Conservation (phyloP, 2,888 invertebrate genomes). For the Phyllotreta cruciferae region DNA sequence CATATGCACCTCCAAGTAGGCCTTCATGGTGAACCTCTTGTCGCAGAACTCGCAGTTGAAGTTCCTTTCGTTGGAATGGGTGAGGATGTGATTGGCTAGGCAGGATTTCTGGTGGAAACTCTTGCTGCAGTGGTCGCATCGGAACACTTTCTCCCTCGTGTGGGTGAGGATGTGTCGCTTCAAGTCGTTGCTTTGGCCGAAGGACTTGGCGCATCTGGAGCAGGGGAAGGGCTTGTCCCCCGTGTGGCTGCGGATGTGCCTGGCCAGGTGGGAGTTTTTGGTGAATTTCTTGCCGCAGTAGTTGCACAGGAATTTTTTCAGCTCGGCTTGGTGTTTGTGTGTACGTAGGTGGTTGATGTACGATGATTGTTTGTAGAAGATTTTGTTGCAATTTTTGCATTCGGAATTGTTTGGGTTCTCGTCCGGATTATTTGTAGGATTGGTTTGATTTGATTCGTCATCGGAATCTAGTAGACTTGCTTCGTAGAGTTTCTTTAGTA, state of each 20-base stretch:
- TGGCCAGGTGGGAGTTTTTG: conserved; percentile 38
- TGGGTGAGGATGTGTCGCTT: conserved; percentile 40
- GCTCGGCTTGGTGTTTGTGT: conserved; percentile 32
- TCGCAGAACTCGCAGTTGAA: conserved; percentile 46
- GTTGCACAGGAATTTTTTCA: conserved; percentile 37
- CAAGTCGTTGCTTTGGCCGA: conserved; percentile 39
- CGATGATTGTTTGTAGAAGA: conserved; percentile 32
- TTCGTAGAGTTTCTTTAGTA: conserved; percentile 26
- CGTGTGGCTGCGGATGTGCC: conserved; percentile 38
- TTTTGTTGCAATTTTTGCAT: conserved; percentile 35
- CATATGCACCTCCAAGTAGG: conserved; percentile 46
- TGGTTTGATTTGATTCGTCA: conserved; percentile 18
- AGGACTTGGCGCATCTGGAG: conserved; percentile 34
- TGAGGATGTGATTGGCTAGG: conserved; percentile 39
- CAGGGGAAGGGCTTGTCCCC: conserved; percentile 38
- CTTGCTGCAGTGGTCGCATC: conserved; percentile 36
- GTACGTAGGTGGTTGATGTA: conserved; percentile 34
- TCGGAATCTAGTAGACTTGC: conserved; percentile 11
- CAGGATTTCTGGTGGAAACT: conserved; percentile 41
- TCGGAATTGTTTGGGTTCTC: conserved; percentile 15
- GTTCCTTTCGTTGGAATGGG: conserved; percentile 42
- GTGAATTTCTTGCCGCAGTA: conserved; percentile 40
- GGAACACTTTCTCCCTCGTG: conserved; percentile 37
- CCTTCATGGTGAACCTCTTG: conserved; percentile 45
- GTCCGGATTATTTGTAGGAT: conserved; percentile 11